phyloP scores from a whole-genome alignment of 2,113 vertebrate species.

The Eulemur macaco region DNA sequence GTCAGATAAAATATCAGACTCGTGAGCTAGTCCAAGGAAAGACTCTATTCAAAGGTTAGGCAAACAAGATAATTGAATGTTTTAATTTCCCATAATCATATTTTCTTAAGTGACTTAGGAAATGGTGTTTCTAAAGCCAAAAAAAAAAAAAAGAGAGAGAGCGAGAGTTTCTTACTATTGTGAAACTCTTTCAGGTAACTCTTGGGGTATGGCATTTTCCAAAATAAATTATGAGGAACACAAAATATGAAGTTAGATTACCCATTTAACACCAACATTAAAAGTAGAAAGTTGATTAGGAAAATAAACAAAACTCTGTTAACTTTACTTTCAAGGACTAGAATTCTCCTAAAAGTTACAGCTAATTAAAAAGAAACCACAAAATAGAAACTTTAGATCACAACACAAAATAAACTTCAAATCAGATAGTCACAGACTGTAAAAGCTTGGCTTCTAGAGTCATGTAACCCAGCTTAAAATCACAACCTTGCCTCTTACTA shows the following conservation, averaged over 20 bases:
- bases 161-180: neutral
- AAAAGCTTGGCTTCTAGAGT: slow-evolving; percentile 17
- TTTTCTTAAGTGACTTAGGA: slow-evolving; percentile 24
- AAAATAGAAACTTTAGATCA: slow-evolving; percentile 57
- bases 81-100: neutral
- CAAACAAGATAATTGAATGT: neutral
- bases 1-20: neutral
- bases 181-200: neutral
- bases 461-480: neutral
- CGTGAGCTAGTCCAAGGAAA: neutral
- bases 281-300: neutral
- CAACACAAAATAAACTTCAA: slow-evolving; percentile 62
- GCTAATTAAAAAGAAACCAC: slow-evolving; percentile 37
- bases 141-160: neutral
- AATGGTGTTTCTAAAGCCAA: neutral
- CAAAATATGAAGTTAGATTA: neutral
- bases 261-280: neutral
- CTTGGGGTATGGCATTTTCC: neutral
- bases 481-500: neutral
- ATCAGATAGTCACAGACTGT: slow-evolving; percentile 37
- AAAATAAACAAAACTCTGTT: neutral
- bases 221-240: slow-evolving; percentile 28
- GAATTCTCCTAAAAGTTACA: slow-evolving; percentile 32
- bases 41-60: neutral
- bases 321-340: slow-evolving; percentile 32